phyloP scores from a whole-genome alignment of 2,113 vertebrate genomes.

The Oreotrochilus melanogaster region DNA sequence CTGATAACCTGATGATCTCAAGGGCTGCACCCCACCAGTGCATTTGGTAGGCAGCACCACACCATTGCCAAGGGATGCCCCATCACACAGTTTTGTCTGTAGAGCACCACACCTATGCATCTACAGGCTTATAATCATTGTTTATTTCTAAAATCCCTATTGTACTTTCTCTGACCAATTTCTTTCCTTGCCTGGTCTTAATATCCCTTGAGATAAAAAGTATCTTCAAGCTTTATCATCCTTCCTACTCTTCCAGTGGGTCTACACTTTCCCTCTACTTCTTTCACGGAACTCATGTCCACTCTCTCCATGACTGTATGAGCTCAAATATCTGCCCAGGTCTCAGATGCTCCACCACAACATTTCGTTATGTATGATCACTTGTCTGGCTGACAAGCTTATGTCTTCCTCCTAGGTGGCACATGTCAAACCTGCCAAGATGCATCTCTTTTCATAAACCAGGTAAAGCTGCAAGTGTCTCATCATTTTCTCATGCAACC shows the following conservation, averaged over 20 bases:
- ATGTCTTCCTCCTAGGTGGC: neutral
- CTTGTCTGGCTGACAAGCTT: neutral
- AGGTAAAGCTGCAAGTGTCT: neutral
- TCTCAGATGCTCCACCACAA: neutral
- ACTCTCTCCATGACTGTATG: neutral
- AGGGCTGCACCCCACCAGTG: neutral
- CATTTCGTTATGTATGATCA: neutral
- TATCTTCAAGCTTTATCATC: neutral
- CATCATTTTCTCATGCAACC: neutral
- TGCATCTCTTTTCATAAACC: neutral
- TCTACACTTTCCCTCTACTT: neutral
- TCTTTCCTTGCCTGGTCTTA: neutral
- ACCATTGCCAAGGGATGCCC: neutral
- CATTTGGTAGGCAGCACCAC: neutral
- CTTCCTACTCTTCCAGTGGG: neutral
- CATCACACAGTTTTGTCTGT: neutral
- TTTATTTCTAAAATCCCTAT: neutral
- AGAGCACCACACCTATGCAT: neutral
- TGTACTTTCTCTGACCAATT: neutral
- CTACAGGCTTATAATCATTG: neutral
- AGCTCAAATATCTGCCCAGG: neutral
- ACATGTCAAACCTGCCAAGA: neutral
- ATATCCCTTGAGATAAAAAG: neutral
- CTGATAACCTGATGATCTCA: neutral
- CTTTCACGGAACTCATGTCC: neutral